Evolutionary conservation across 2,888 invertebrate species (phyloP), one percentile per base, ranked within the genome.

Genomic region (Automeris io): DNA sequence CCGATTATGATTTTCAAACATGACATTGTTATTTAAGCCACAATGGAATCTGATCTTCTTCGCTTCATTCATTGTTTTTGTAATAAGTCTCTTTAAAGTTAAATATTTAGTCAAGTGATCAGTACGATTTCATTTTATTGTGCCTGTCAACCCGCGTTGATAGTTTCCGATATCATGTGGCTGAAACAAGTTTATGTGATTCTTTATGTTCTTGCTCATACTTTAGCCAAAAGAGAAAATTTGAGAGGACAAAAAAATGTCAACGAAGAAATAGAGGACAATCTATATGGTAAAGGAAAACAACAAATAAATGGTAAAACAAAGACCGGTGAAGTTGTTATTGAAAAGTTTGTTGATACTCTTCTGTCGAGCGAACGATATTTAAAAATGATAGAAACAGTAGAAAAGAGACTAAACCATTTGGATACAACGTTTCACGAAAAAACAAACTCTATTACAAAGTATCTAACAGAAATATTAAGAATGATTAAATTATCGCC

Each of bases 271-370:
- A 2, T 33, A 2, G 23, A 9, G 5, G 51, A 44, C 1, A 37
- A 40, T 7, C 19, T 6, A 5, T 35, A 16, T 5, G 21, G 34
- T n/a, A 37, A 31, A 13, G 23, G n/a, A 32, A 37, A 23, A 16
- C 8, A 29, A 9, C 16, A 23, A 0, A 52, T 60, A 0, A 48
- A 46, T 2, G 37, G 45, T 3, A 42, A 47, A 5, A 43, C 44
- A 1, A 34, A 49, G 4, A 60, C 59, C 33, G 61, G 63, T 1
- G 79, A 76, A 24, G 51, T 52, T 1, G 66, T 76, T 0, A 70
- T 79, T 0, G 82, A 82, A 40, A 79, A 76, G 35, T 81, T 83
- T 46, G 70, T 80, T 0, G 77, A 82, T 35, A 78, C 73, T 0
- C 52, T 85, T 8, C 65, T 82, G 59, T 52, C 73, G 1, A 78